These are phyloP conservation scores for Bufotes viridis DNA, from an alignment of 2,797 vertebrate genomes.

Conservation along the genomic window DNA sequence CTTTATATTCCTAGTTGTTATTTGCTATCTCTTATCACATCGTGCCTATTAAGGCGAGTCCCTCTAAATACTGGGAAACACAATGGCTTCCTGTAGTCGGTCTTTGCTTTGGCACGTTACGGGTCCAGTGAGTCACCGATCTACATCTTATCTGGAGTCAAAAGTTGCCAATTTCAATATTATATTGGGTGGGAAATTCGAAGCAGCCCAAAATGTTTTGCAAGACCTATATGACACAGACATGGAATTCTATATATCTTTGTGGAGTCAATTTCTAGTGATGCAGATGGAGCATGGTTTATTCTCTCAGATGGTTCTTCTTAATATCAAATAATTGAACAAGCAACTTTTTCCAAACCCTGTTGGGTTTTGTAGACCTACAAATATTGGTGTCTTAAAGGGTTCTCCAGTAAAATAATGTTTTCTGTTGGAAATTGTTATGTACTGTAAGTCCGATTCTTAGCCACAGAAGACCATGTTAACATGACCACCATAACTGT, in stretches of 20 bases:
- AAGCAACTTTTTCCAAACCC: background rate
- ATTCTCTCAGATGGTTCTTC: background rate
- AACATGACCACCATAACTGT: no score
- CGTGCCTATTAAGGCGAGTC: constrained; percentile 19
- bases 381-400: background rate
- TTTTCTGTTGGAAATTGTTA: no score
- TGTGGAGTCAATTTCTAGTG: background rate
- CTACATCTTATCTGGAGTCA: constrained; percentile 3
- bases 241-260: background rate
- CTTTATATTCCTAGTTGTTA: constrained; percentile 37
- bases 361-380: background rate
- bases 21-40: constrained; percentile 18
- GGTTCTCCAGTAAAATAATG: background rate
- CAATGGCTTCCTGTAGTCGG: background rate
- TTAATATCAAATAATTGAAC: background rate
- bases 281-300: background rate
- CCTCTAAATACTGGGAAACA: background rate
- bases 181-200: background rate
- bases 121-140: constrained; percentile 10
- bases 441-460: no score
- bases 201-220: background rate
- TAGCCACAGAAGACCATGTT: no score
- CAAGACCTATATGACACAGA: background rate
- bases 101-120: constrained; percentile 51
- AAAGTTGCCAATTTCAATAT: constrained; percentile 45